Percentiles rank a stretch among this genome's conserved stretches.
Conservation (phyloP, 2,888 invertebrate genomes). For the Stenurella melanura region DNA sequence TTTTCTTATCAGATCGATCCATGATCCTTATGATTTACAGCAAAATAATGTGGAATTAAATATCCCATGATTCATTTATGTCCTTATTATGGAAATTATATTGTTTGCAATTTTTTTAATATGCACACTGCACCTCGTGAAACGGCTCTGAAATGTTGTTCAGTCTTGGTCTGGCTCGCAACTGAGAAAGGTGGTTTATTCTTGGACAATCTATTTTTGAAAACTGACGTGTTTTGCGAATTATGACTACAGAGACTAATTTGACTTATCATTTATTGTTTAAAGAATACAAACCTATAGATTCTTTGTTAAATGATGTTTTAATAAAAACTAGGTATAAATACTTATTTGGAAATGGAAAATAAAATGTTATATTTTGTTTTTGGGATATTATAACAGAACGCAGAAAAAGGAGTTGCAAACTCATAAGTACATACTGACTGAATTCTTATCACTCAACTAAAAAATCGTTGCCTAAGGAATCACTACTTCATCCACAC, state of each 20-base stretch:
- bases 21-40: conserved; percentile 27
- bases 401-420: not conserved
- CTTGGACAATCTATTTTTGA: conserved; percentile 67
- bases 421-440: too few species aligned
- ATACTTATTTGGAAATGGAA: not conserved
- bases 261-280: conserved; percentile 27
- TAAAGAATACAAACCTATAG: not conserved
- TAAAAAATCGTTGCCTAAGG: too few species aligned
- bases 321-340: not conserved
- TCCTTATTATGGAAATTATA: conserved; percentile 29
- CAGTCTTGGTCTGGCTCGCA: conserved; percentile 64
- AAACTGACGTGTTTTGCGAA: conserved; percentile 67
- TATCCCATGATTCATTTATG: conserved; percentile 44
- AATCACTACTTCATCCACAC: too few species aligned
- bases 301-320: not conserved
- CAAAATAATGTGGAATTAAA: conserved; percentile 24
- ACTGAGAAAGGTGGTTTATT: conserved; percentile 65
- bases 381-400: not conserved
- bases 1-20: conserved; percentile 53
- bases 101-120: conserved; percentile 15
- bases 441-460: too few species aligned
- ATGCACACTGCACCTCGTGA: conserved; percentile 62
- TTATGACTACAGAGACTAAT: conserved; percentile 51
- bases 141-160: conserved; percentile 66
- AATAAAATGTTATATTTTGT: not conserved